Conservation (phyloP, 2,797 vertebrate species). For the Onychomys arenicola region DNA sequence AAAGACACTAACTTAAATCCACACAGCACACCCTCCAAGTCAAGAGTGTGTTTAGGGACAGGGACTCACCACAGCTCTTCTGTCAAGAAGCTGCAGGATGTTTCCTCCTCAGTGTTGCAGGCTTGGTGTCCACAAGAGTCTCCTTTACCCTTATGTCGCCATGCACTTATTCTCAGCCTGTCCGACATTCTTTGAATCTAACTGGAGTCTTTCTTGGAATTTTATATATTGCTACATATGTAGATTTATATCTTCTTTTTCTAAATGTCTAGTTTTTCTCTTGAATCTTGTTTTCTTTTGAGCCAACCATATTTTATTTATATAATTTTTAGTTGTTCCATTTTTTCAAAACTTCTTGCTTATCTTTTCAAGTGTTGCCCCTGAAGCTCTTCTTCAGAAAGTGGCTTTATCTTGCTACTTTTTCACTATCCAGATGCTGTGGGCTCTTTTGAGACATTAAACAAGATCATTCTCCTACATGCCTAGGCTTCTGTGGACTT, state of each 20-base stretch:
- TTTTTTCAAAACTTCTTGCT: neutral
- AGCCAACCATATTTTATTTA: neutral
- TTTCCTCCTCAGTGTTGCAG: neutral
- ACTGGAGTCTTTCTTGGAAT: neutral
- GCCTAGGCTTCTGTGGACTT: neutral
- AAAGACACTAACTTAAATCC: neutral
- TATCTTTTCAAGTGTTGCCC: neutral
- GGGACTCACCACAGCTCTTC: too few species aligned
- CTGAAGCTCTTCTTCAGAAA: neutral
- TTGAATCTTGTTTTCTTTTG: neutral
- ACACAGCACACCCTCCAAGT: neutral
- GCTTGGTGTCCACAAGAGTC: neutral
- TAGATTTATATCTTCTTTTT: neutral
- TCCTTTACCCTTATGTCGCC: neutral
- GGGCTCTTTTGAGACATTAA: neutral
- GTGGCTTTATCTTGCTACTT: neutral
- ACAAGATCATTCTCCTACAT: neutral
- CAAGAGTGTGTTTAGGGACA: neutral
- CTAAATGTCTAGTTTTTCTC: neutral
- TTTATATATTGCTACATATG: neutral
- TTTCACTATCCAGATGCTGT: neutral
- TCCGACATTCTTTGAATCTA: neutral
- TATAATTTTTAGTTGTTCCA: neutral
- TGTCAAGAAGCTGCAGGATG: neutral
- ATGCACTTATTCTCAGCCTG: neutral